Percentiles rank a stretch among this genome's conserved stretches.
These are phyloP conservation scores for Anguilla pacifica DNA, from an alignment of 2,797 vertebrate species.

Conservation along the genomic window DNA sequence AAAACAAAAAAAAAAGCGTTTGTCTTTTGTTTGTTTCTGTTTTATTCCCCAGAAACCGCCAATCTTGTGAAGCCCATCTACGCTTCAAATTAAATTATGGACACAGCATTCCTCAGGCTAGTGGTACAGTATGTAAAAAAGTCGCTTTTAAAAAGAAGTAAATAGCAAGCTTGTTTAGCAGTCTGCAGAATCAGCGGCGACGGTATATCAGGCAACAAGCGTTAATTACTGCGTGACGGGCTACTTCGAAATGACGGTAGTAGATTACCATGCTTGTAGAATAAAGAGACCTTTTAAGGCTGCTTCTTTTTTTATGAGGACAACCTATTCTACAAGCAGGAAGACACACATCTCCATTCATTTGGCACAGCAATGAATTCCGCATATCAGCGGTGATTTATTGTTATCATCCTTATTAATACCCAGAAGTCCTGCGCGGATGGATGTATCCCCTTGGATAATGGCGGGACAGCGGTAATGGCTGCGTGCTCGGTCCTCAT, in stretches of 20 bases:
- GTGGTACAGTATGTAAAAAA: neutral
- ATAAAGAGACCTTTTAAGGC: conserved; percentile 7
- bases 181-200: neutral
- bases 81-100: conserved; percentile 19
- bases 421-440: neutral
- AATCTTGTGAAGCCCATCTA: conserved; percentile 17
- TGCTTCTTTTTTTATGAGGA: neutral
- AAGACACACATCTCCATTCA: neutral
- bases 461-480: neutral
- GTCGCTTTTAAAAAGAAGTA: neutral
- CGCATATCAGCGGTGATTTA: neutral
- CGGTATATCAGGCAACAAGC: neutral
- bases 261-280: neutral
- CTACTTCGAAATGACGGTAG: neutral
- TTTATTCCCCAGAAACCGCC: conserved; percentile 16
- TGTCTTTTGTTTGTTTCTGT: conserved; percentile 22
- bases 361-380: neutral
- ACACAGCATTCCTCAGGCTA: conserved; percentile 16
- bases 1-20: conserved; percentile 13
- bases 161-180: conserved; percentile 9
- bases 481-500: neutral
- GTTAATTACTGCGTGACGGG: neutral
- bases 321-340: neutral
- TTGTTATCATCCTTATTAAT: neutral
- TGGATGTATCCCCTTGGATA: neutral